Conservation (phyloP, 1,140 invertebrate genomes). For the Zaprionus kolodkinae region DNA sequence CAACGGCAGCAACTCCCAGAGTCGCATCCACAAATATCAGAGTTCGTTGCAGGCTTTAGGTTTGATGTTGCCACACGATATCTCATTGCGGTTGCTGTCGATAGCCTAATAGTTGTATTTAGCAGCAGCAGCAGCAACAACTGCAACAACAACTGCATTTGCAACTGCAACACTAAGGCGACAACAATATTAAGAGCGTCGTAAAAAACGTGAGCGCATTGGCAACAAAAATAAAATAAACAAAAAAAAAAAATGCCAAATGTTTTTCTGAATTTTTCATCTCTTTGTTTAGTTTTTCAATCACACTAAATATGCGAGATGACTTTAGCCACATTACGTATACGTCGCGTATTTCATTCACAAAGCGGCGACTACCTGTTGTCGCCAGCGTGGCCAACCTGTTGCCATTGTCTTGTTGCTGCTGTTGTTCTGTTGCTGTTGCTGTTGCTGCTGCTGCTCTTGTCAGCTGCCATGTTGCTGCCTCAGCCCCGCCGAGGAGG, state of each 20-base stretch:
- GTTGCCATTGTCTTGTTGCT: not conserved
- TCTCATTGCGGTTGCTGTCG: conserved; percentile 32
- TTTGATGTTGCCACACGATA: conserved; percentile 31
- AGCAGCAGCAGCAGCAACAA: conserved; percentile 3
- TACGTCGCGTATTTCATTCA: conserved; percentile 38
- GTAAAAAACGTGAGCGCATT: conserved; percentile 54
- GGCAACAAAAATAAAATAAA: not conserved
- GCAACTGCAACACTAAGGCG: not conserved
- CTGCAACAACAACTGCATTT: not conserved
- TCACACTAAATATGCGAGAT: not conserved
- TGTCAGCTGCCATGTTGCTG: conserved; percentile 35
- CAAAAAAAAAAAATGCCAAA: conserved; percentile 32
- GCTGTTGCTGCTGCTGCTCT: not conserved
- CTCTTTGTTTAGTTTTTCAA: not conserved
- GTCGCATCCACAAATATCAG: conserved; percentile 71
- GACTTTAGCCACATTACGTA: conserved; percentile 3
- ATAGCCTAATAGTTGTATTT: conserved; percentile 47
- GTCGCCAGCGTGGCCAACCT: too few relatives aligned
- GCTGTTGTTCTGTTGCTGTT: not conserved
- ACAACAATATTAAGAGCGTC: conserved; percentile 29
- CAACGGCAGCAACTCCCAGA: conserved; percentile 24
- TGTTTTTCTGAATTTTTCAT: conserved; percentile 18
- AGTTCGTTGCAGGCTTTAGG: conserved; percentile 61
- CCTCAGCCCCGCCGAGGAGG: not conserved
- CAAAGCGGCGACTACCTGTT: too few relatives aligned